Evolutionary conservation across 2,797 vertebrate genomes (phyloP).

Genomic region (Parotocinclus haroldoi): DNA sequence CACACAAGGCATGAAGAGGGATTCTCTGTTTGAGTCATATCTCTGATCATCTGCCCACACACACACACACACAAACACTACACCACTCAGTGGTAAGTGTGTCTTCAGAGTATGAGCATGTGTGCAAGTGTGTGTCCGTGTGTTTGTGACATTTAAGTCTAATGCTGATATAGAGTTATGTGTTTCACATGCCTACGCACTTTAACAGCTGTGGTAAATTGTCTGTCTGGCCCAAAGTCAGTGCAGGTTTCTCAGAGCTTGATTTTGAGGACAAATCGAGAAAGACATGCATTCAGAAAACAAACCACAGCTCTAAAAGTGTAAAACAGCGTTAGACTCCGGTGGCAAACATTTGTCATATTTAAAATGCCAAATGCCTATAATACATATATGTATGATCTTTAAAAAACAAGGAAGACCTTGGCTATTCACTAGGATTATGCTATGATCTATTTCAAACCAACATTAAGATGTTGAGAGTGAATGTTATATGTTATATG

Average conservation of each 20-base stretch:
- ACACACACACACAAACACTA: constrained; percentile 35
- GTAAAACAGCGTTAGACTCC: too few relatives aligned
- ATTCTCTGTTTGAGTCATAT: constrained; percentile 75
- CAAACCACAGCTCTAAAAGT: too few relatives aligned
- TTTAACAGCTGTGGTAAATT: constrained; percentile 42
- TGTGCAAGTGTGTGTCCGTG: constrained; percentile 30
- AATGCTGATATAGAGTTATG: constrained; percentile 49
- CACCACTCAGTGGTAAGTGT: constrained; percentile 32
- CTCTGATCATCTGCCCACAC: constrained; percentile 63
- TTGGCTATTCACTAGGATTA: too few relatives aligned
- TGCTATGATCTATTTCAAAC: too few relatives aligned
- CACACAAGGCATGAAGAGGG: constrained; percentile 64
- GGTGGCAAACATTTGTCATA: too few relatives aligned
- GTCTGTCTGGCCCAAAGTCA: constrained; percentile 32
- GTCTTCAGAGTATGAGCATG: constrained; percentile 13
- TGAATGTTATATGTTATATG: too few relatives aligned
- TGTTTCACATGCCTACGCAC: constrained; percentile 49
- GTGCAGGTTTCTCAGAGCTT: constrained; percentile 16
- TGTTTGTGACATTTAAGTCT: constrained; percentile 48
- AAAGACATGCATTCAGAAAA: too few relatives aligned
- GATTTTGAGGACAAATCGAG: too few relatives aligned
- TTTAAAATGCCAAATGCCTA: too few relatives aligned
- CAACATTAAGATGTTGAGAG: too few relatives aligned
- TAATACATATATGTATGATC: too few relatives aligned
- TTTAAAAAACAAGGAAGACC: too few relatives aligned